Percentiles rank a stretch among this genome's conserved stretches.
These are phyloP conservation scores for Parotocinclus haroldoi DNA, from an alignment of 2,797 vertebrate genomes.

Conservation along the genomic window DNA sequence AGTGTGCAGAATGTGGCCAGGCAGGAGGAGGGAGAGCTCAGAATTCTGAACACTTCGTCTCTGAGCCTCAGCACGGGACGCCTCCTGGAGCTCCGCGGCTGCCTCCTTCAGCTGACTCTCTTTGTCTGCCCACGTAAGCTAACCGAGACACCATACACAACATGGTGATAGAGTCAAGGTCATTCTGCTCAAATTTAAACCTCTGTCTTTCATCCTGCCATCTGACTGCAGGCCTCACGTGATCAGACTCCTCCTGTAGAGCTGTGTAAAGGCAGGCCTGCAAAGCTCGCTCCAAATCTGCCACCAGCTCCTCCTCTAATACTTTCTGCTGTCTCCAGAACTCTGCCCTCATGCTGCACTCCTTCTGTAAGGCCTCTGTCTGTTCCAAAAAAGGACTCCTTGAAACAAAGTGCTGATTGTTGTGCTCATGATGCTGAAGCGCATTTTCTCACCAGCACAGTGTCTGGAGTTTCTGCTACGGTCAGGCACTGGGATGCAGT, in stretches of 20 bases:
- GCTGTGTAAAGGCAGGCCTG: conserved; percentile 41
- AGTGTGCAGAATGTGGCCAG: conserved; percentile 59
- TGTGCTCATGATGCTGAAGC: too few species aligned
- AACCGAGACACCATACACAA: conserved; percentile 6
- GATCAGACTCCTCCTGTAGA: conserved; percentile 30
- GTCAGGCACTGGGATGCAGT: conserved; percentile 71
- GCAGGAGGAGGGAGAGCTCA: conserved; percentile 61
- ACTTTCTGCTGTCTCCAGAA: conserved; percentile 76
- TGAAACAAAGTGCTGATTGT: neutral
- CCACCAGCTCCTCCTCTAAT: conserved; percentile 72
- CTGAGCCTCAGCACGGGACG: conserved; percentile 63
- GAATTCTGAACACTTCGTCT: conserved; percentile 60
- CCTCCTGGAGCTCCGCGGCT: conserved; percentile 63
- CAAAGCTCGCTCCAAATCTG: conserved; percentile 64
- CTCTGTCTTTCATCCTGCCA: neutral
- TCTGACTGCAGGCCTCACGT: conserved; percentile 28
- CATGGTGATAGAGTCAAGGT: conserved; percentile 8
- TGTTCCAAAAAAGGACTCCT: conserved; percentile 49
- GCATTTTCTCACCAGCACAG: conserved; percentile 66
- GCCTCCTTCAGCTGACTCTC: conserved; percentile 61
- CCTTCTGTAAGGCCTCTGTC: conserved; percentile 75
- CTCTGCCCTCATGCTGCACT: conserved; percentile 63
- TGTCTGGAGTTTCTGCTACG: conserved; percentile 61
- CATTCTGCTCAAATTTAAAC: conserved; percentile 6
- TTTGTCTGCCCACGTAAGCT: conserved; percentile 63